Evolutionary conservation across 1,140 invertebrate genomes (phyloP).

Genomic region (Euwallacea fornicatus): DNA sequence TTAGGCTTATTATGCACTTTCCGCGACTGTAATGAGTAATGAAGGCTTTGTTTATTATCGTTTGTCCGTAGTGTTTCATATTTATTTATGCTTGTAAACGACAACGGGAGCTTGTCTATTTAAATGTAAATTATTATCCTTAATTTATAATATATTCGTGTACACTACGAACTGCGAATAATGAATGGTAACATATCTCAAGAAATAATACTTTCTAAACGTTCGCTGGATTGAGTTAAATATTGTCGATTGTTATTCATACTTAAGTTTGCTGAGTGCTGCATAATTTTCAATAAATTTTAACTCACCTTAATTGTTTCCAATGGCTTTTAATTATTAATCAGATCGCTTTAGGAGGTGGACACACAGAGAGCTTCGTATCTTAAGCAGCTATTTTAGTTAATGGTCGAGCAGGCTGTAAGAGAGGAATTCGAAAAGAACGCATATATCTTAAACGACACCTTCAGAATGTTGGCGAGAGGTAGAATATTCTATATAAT

Average conservation of each 20-base stretch:
- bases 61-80: constrained; percentile 37
- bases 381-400: constrained; percentile 19
- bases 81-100: constrained; percentile 36
- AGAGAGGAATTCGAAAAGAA: constrained; percentile 45
- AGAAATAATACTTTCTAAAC: constrained; percentile 22
- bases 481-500: constrained; percentile 51
- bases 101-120: constrained; percentile 33
- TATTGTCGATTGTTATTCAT: constrained; percentile 11
- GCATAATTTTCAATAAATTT: too few relatives aligned
- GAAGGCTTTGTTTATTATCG: constrained; percentile 34
- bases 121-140: constrained; percentile 37
- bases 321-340: too few relatives aligned
- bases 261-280: too few relatives aligned
- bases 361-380: neutral
- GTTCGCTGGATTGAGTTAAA: constrained; percentile 19
- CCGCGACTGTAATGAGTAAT: constrained; percentile 33
- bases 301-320: too few relatives aligned
- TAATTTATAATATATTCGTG: constrained; percentile 35
- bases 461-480: constrained; percentile 46
- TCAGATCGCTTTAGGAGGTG: too few relatives aligned
- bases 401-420: constrained; percentile 17
- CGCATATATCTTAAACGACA: constrained; percentile 50
- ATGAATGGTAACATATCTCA: constrained; percentile 25
- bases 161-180: constrained; percentile 16
- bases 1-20: constrained; percentile 36